Conservation (phyloP, 2,797 vertebrate genomes). For the Cygnus olor region DNA sequence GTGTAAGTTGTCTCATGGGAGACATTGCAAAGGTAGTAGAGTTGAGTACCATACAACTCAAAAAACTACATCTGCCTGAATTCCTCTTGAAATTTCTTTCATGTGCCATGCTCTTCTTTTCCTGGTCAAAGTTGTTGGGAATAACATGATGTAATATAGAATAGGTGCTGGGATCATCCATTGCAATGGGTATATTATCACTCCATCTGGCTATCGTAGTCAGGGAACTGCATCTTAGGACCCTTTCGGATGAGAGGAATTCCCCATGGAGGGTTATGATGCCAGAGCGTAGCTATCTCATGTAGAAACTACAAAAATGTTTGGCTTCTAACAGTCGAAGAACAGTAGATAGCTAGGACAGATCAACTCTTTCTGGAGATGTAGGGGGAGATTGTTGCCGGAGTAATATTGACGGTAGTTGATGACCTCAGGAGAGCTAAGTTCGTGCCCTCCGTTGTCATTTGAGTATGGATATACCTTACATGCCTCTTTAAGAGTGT, state of each 20-base stretch:
- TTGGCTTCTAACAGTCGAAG: not conserved
- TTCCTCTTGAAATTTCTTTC: not conserved
- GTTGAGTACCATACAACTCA: not conserved
- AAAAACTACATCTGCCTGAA: not conserved
- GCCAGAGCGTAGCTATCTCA: not conserved
- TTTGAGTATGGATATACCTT: not conserved
- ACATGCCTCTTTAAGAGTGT: fast-evolving
- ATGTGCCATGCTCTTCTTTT: not conserved
- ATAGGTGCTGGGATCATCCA: not conserved
- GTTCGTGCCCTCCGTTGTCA: not conserved
- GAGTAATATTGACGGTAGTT: not conserved
- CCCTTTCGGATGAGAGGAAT: not conserved
- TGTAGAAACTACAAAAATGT: not conserved
- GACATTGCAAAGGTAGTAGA: not conserved
- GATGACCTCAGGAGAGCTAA: not conserved
- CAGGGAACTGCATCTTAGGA: not conserved
- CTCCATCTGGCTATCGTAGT: not conserved
- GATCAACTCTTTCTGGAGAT: not conserved
- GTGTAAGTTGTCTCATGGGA: fast-evolving
- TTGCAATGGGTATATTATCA: not conserved
- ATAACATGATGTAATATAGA: not conserved
- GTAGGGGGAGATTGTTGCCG: not conserved
- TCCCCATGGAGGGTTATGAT: not conserved
- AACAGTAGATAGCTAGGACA: not conserved
- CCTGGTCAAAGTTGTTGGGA: not conserved